phyloP scores from a whole-genome alignment of 2,888 invertebrate genomes.

The Mimumesa dahlbomi region DNA sequence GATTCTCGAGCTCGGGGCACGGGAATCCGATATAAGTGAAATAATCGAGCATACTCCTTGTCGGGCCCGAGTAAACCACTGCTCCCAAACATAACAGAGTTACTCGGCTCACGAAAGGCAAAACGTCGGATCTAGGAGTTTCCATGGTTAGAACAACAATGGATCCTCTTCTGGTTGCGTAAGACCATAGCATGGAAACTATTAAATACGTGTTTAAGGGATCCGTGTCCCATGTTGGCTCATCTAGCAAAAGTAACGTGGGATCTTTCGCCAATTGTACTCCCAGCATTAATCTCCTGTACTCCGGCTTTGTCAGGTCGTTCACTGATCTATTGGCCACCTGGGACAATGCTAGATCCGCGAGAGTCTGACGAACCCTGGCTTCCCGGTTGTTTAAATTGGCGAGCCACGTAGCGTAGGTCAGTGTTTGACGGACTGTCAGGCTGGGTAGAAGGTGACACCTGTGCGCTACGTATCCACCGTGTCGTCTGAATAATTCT shows the following conservation, averaged over 20 bases:
- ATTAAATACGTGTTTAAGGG: slow-evolving; percentile 97
- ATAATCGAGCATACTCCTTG: slow-evolving; percentile 95
- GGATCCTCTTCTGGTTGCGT: slow-evolving; percentile 93
- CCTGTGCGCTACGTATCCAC: slow-evolving; percentile 93
- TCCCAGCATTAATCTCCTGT: slow-evolving; percentile 93
- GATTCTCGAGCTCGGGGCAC: slow-evolving; percentile 97
- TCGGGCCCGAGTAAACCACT: slow-evolving; percentile 95
- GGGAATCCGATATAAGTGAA: slow-evolving; percentile 98
- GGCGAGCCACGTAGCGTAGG: slow-evolving; percentile 85
- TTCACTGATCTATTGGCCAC: slow-evolving; percentile 92
- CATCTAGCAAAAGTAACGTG: slow-evolving; percentile 92
- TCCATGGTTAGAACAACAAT: slow-evolving; percentile 96
- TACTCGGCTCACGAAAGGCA: slow-evolving; percentile 96
- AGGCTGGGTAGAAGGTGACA: slow-evolving; percentile 92
- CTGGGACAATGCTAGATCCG: slow-evolving; percentile 95
- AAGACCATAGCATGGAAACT: slow-evolving; percentile 94
- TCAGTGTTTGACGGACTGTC: slow-evolving; percentile 92
- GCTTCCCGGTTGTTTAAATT: slow-evolving; percentile 81
- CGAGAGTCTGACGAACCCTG: slow-evolving; percentile 94
- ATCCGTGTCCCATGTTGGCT: slow-evolving; percentile 96
- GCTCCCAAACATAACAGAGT: slow-evolving; percentile 95
- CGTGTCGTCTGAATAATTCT: slow-evolving; percentile 91
- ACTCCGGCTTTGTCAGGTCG: slow-evolving; percentile 93
- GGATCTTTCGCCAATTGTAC: slow-evolving; percentile 97
- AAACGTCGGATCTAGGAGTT: slow-evolving; percentile 96